These are phyloP conservation scores for Montifringilla adamsi DNA, from an alignment of 2,113 vertebrate genomes.

Conservation along the genomic window DNA sequence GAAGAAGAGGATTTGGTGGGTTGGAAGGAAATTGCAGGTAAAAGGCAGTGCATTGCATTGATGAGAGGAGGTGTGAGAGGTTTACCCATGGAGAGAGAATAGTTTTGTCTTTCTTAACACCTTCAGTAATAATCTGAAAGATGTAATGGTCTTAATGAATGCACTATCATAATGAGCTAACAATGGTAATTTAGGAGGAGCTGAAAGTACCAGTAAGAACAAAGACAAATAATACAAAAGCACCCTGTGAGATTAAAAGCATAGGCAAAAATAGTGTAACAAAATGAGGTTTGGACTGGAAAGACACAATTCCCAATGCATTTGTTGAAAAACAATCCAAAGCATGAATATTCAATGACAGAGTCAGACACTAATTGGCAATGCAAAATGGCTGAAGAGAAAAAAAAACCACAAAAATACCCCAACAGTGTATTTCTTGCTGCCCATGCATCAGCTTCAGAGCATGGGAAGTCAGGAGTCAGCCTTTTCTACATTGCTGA, in stretches of 20 bases:
- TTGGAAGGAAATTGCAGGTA: not conserved
- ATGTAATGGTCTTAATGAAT: constrained; percentile 59
- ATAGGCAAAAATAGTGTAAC: constrained; percentile 50
- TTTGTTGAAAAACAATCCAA: constrained; percentile 66
- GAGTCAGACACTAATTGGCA: constrained; percentile 46
- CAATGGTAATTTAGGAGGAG: constrained; percentile 61
- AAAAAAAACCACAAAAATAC: not conserved
- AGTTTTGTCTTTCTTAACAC: constrained; percentile 35
- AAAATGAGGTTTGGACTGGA: constrained; percentile 56
- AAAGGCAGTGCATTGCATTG: not conserved
- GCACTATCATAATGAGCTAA: constrained; percentile 51
- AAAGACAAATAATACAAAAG: constrained; percentile 56
- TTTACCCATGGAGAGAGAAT: not conserved
- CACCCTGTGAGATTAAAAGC: constrained; percentile 52
- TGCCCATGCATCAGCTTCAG: not conserved
- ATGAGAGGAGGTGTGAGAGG: not conserved
- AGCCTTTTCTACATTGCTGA: not conserved
- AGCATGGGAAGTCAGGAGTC: not conserved
- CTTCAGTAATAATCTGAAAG: constrained; percentile 38
- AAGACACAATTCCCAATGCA: constrained; percentile 50
- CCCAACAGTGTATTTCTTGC: not conserved
- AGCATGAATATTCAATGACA: constrained; percentile 52
- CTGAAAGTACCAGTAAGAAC: constrained; percentile 54
- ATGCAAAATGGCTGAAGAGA: constrained; percentile 34
- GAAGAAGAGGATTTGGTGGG: not conserved